Evolutionary conservation across 2,888 invertebrate species (phyloP).

Genomic region (Coelopa pilipes): DNA sequence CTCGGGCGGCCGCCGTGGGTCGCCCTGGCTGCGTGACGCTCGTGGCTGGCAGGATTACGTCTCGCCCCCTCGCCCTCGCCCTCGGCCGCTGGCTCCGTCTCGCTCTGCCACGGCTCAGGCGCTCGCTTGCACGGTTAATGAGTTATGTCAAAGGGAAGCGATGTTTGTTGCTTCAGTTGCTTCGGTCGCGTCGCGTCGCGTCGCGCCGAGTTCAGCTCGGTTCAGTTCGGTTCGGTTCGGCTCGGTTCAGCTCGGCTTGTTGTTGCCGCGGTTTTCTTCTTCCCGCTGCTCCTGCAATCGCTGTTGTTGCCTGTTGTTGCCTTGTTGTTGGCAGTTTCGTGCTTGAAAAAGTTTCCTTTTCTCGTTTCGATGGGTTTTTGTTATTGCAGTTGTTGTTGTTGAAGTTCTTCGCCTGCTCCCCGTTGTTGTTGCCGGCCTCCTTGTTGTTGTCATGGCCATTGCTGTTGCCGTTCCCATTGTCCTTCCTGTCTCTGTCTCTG

Average conservation of each 20-base stretch:
- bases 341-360: neutral
- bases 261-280: constrained; percentile 10
- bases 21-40: constrained; percentile 26
- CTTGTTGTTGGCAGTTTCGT: constrained; percentile 6
- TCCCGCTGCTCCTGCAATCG: too few relatives aligned
- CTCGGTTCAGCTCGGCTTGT: constrained; percentile 10
- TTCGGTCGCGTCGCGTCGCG: constrained; percentile 2
- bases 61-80: neutral
- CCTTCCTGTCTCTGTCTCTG: neutral
- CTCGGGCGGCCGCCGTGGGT: neutral
- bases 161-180: constrained; percentile 59
- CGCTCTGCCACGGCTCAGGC: constrained; percentile 32
- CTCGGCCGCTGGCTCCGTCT: neutral
- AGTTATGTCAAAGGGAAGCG: constrained; percentile 65
- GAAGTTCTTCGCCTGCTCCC: neutral
- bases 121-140: constrained; percentile 55
- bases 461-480: constrained; percentile 12
- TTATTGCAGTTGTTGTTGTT: neutral
- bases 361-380: neutral
- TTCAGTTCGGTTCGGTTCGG: constrained; percentile 17
- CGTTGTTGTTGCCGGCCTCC: neutral
- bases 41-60: constrained; percentile 33
- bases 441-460: neutral
- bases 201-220: neutral
- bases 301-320: neutral